Evolutionary conservation across 2,797 vertebrate species (phyloP), one percentile per base, ranked within the genome.

Genomic region (Leptoclinus maculatus): DNA sequence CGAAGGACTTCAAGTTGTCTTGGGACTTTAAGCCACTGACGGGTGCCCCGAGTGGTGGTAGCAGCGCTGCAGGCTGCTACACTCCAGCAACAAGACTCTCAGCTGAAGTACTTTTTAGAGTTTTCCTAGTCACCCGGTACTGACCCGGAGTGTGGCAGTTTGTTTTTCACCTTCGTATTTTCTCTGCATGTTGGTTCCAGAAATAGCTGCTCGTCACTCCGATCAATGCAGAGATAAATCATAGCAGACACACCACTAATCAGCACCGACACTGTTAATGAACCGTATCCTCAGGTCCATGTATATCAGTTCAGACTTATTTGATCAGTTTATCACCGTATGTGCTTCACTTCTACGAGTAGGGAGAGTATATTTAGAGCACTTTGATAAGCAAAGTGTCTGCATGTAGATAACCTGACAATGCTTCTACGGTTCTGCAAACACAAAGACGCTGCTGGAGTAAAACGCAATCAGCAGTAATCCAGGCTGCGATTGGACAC

Each of bases 401-500:
- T n/a, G 1, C 49, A 12, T 51, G 3, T 23, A 9, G 4, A 51
- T 51, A 43, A 0, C 47, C 47, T 27, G 43, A 36, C 17, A 41
- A 13, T 17, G n/a, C 13, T 16, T 29, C 43, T 29, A 32, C 32
- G 7, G 34, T 11, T 68, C 19, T 65, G 25, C 29, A 62, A 43
- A 56, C 45, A 53, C 16, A 41, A 21, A 39, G 14, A 36, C 49
- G 25, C 19, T 23, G 23, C 23, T 1, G 4, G 53, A 34, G 23
- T 38, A 9, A 23, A 66, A 78, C 0, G 5, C 39, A 36, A 57
- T 47, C 16, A 25, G 34, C 34, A 53, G 62, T 21, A 34, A 66
- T 63, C 60, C 49, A 67, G 53, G 10, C 57, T 45, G 43, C 41
- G 49, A 73, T 47, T 49, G 66, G 58, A 65, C 27, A 34, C 36